Conservation (phyloP, 2,888 invertebrate species). For the Tinea trinotella region DNA sequence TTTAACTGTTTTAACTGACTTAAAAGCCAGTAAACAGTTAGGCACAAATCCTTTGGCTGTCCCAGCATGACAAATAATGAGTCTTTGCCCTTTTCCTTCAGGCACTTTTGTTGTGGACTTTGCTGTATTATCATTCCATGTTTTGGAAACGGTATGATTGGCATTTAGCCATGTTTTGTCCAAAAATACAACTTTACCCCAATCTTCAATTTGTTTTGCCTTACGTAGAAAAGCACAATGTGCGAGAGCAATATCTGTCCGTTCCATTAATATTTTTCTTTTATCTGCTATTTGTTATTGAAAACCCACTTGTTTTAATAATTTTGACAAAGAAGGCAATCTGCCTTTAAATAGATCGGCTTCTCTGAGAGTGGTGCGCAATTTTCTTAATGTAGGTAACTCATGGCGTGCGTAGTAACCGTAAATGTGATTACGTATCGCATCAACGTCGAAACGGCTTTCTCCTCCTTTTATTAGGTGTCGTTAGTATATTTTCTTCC, state of each 20-base stretch:
- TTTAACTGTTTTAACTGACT: no score
- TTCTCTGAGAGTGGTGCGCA: constrained; percentile 6
- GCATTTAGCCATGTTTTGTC: constrained; percentile 25
- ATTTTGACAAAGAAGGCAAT: constrained; percentile 18
- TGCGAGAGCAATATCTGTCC: constrained; percentile 14
- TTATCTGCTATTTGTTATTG: constrained; percentile 23
- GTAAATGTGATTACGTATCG: no score
- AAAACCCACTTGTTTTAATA: constrained; percentile 22
- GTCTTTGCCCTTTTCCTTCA: constrained; percentile 17
- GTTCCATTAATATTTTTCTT: constrained; percentile 24
- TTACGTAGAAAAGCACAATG: constrained; percentile 14
- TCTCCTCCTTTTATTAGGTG: constrained; percentile 20
- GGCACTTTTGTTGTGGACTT: constrained; percentile 7
- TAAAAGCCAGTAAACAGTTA: constrained; percentile 12
- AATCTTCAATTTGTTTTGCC: constrained; percentile 19
- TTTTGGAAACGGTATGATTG: constrained; percentile 19
- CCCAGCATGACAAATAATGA: constrained; percentile 12
- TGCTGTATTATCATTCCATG: constrained; percentile 12
- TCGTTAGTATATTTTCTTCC: constrained; percentile 19
- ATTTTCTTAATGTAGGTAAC: constrained; percentile 19
- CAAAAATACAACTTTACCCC: constrained; percentile 23
- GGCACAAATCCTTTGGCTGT: constrained; percentile 9
- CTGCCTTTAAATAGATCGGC: constrained; percentile 19
- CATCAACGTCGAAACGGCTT: no score
- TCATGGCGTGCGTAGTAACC: not conserved